Base-by-base conservation (phyloP, 2,888 invertebrate species). In the Diarsia dahlii region DNA sequence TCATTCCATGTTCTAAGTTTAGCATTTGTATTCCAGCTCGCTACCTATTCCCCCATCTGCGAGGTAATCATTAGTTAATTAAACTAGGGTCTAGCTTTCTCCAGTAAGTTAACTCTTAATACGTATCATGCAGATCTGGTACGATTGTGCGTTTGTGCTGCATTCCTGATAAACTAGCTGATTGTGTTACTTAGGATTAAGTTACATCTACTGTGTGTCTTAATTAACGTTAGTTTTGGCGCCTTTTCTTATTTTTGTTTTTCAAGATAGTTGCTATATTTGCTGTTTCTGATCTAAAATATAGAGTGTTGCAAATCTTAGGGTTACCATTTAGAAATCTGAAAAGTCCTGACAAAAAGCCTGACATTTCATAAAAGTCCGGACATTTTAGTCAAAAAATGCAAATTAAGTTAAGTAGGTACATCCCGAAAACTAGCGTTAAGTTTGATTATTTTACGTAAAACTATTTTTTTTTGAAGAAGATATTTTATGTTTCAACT, bases 61-160 rank as follows among this genome's bases (percentile, higher is more conserved):
- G 20, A 8, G 1, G 70, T 69, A 63, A 76, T 74, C 77, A 72
- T 71, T 71, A 64, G 69, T 77, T 84, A 86, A 83, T 84, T 84
- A 84, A 87, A 71, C 63, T 87, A 80, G 18, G 45, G 45, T 66
- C 78, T 76, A 84, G 89, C 92, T 92, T 92, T 87, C 88, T 81
- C 86, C 72, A 48, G 67, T 81, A 84, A 80, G 74, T 83, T 80
- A 74, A 79, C 68, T 65, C 80, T 70, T 80, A 81, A 54, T 79
- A 72, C 67, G 74, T 80, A 78, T 80, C 82, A 75, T 68, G 69
- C 76, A 68, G 84, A 86, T 84, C 84, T 86, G 34, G 65, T 84
- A 62, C 74, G 71, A 77, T 67, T 81, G 81, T 81, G 62, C 72
- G 75, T 81, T 75, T 77, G 81, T 68, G 45, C 45, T 71, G 67